Base-by-base conservation (phyloP, 2,888 invertebrate genomes). In the Dynastes hyllus region DNA sequence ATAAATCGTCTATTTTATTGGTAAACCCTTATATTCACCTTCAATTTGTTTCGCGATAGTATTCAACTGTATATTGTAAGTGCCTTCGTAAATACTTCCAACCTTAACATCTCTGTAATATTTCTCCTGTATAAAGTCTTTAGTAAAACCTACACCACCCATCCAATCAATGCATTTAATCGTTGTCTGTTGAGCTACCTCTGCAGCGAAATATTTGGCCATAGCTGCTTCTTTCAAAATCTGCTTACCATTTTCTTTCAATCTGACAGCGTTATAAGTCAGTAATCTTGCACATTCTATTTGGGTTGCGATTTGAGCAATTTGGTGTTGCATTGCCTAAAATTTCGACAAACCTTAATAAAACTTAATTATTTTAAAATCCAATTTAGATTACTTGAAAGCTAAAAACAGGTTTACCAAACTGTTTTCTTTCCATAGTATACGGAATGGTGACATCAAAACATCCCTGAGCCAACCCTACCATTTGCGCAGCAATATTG, bases 121-220 rank as follows among this genome's bases (percentile, higher is more conserved):
- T 89, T 99, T 99, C 88, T 99, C 99, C 84, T 98, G 96, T 0
- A 98, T 98, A 87, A 96, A 98, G 86, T 98, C 97, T 85, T 95
- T 95, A 0, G 98, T 98, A 89, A 97, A 98, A 32, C 98, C 99
- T 32, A 99, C 97, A 13, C 98, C 98, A 0, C 98, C 98, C 96
- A 99, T 96, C 93, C 97, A 97, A 88, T 99, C 98, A 81, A 99
- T 95, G 89, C 98, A 98, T 87, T 97, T 97, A 11, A 96, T 94
- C 45, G 98, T 96, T 1, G 96, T 93, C 81, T 93, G 92, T 83
- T 96, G 94, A 0, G 98, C 98, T 70, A 96, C 95, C 92, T 98
- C 96, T 88, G 91, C 81, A 53, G 98, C 94, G 86, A 91, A 96
- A 84, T 95, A 95, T 91, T 99, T 99, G 0, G 98, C 97, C 97